These are phyloP conservation scores for Potamarius usumacintae DNA, from an alignment of 2,113 vertebrate genomes.

Conservation along the genomic window DNA sequence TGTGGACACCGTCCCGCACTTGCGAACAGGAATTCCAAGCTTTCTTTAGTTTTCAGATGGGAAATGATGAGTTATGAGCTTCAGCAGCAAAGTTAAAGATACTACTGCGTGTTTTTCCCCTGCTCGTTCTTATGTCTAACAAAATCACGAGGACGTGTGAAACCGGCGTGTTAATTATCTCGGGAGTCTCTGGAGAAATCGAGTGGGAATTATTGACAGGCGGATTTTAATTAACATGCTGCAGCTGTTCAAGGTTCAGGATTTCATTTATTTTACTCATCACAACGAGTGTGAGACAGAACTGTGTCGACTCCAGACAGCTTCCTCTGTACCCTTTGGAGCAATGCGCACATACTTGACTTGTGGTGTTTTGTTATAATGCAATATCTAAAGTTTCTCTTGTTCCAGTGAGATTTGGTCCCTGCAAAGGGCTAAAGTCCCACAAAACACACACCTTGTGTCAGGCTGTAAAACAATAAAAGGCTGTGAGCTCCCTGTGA, in stretches of 20 bases:
- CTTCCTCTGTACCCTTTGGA: not conserved
- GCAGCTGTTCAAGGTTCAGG: not conserved
- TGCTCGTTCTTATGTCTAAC: not conserved
- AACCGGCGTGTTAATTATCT: not conserved
- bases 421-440: not conserved
- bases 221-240: not conserved
- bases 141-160: not conserved
- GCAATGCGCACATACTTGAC: not conserved
- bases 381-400: not conserved
- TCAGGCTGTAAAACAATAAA: conserved; percentile 33
- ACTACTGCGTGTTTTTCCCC: not conserved
- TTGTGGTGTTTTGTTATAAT: not conserved
- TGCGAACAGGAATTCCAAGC: not conserved
- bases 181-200: not conserved
- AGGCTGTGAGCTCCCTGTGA: not conserved
- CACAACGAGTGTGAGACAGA: not conserved
- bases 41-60: not conserved
- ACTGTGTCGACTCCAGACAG: not conserved
- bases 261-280: not conserved
- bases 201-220: not conserved
- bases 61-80: not conserved
- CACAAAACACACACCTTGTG: not conserved
- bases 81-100: not conserved
- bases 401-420: not conserved
- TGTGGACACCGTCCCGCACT: not conserved